Conservation (phyloP, 2,113 vertebrate genomes). For the Rhinolophus ferrumequinum region DNA sequence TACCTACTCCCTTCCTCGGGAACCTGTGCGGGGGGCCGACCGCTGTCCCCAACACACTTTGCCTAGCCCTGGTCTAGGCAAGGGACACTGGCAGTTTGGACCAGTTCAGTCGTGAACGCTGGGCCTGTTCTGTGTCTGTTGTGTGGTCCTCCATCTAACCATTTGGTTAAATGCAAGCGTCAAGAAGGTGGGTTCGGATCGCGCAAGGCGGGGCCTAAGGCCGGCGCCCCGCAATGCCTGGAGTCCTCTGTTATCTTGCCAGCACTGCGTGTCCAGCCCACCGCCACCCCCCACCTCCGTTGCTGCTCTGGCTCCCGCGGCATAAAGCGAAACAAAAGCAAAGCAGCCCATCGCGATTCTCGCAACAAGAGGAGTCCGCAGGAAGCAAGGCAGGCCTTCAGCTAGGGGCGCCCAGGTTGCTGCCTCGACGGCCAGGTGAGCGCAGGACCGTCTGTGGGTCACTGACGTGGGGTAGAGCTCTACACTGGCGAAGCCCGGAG, state of each 20-base stretch:
- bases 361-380: accelerated
- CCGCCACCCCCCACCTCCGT: no score
- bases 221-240: no score
- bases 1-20: not conserved
- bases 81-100: not conserved
- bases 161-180: not conserved
- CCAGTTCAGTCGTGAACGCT: not conserved
- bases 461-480: constrained; percentile 22
- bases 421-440: accelerated
- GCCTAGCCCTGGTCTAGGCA: not conserved
- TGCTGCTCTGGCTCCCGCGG: not conserved
- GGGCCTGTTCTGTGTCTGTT: not conserved
- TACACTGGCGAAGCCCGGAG: not conserved
- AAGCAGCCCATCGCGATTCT: not conserved
- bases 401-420: not conserved
- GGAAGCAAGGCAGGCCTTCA: accelerated
- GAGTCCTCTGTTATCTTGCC: not conserved
- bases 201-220: not conserved
- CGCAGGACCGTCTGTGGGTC: accelerated
- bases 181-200: accelerated
- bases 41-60: not conserved
- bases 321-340: not conserved
- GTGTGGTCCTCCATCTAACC: not conserved
- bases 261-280: not conserved
- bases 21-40: accelerated